Evolutionary conservation across 1,140 invertebrate genomes (phyloP), one percentile per base, ranked within the genome.

Genomic region (Copidosoma floridanum): DNA sequence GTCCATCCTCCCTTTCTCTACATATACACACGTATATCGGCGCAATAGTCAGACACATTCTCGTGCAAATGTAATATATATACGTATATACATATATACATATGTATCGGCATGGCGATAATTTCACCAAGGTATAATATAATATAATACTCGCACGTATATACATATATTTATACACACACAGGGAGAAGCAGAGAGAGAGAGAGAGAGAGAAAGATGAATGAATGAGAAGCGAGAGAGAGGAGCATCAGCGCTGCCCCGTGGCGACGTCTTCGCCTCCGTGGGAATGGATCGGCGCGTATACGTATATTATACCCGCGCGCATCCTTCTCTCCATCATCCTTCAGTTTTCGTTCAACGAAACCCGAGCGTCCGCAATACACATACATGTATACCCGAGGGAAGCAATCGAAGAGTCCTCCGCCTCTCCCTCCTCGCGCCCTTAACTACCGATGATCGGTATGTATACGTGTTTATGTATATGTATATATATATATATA

Each of bases 381-480:
- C n/a, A n/a, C n/a, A n/a, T n/a, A n/a, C n/a, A n/a, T n/a, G n/a
- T n/a, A n/a, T n/a, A 59, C 38, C 57, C 20, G 50, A 53, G 57
- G 41, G 40, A 53, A 53, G 38, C 38, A 52, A 59, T 59, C 57
- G 18, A 52, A 52, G 38, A 26, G 43, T 51, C 29, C 6, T 26
- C 26, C 6, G 29, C n/a, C n/a, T n/a, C n/a, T n/a, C n/a, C n/a
- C n/a, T n/a, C n/a, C n/a, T n/a, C n/a, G 11, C 35, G 35, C 21
- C n/a, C 26, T 32, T 58, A 52, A 59, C 47, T 59, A 52, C 48
- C 40, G 40, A 46, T 59, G 38, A 52, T 52, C 66, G 37, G 65
- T 67, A 51, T 43, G 51, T 12, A 40, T 55, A 44, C 51, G 65
- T 59, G 57, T 29, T n/a, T n/a, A n/a, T n/a, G n/a, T n/a, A n/a